Conservation (phyloP, 2,888 invertebrate genomes). For the Morpho achilles region DNA sequence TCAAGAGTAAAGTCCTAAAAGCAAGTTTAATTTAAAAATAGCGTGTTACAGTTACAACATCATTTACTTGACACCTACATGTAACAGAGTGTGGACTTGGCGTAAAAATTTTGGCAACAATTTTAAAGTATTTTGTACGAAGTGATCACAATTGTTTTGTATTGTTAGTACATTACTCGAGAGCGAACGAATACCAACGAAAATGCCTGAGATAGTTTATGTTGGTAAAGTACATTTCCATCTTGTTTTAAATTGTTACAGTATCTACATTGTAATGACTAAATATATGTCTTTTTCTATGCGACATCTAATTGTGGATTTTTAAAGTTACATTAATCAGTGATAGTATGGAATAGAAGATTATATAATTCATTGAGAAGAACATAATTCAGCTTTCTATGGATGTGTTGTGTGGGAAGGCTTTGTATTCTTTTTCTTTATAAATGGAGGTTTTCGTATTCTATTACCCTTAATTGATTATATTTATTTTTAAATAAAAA, state of each 20-base stretch:
- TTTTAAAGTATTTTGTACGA: constrained; percentile 41
- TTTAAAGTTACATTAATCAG: no score
- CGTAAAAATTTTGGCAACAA: constrained; percentile 61
- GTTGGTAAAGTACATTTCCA: constrained; percentile 52
- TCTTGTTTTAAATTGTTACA: constrained; percentile 13
- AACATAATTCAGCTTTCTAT: no score
- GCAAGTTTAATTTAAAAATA: constrained; percentile 36
- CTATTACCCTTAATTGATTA: no score
- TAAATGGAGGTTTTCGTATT: no score
- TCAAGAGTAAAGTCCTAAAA: constrained; percentile 47
- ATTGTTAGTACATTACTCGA: constrained; percentile 25
- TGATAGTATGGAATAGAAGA: no score
- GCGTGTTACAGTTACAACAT: constrained; percentile 31
- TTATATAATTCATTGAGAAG: no score
- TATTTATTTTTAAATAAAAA: no score
- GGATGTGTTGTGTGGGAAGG: no score
- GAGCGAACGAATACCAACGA: constrained; percentile 47
- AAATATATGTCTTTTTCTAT: neutral
- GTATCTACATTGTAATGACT: neutral
- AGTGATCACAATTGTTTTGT: constrained; percentile 51
- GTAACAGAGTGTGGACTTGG: constrained; percentile 44
- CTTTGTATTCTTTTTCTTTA: no score
- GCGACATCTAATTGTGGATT: no score
- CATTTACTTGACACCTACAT: constrained; percentile 26
- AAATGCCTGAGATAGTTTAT: constrained; percentile 61